Evolutionary conservation across 2,888 invertebrate genomes (phyloP), one percentile per base, ranked within the genome.

Genomic region (Biston stratarius): DNA sequence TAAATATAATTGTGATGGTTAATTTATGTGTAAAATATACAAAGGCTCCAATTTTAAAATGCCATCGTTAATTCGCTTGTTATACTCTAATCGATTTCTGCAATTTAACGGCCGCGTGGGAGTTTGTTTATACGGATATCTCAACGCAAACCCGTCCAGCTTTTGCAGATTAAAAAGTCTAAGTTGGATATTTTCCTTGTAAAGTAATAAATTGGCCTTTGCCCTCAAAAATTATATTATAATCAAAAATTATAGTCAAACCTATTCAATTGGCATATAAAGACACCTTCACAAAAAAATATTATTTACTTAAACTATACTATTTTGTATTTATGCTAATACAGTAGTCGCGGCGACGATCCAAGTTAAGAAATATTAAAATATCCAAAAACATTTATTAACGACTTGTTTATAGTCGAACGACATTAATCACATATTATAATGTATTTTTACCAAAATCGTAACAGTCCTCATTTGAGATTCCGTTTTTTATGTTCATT

Each of bases 371-470:
- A 74, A 73, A 77, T 80, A 72, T 71, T 67, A 61, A 74, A 75
- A 75, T 61, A 66, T 51, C 56, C 57, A 77, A 74, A 71, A 71
- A 69, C 58, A 70, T 64, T 65, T 75, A 78, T 58, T 84, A 82
- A 80, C 76, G 75, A 78, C 80, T 81, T 85, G 83, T 86, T 87
- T 85, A 83, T 84, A 83, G 79, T 81, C 74, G 74, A 57, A 68
- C 73, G 64, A 69, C 75, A 83, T 85, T 72, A 73, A 76, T 75
- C 76, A 76, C 69, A 67, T 66, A 59, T 61, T 60, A 70, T 69
- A 74, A 72, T 69, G 56, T 64, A 42, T 73, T 71, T 67, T 73
- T 72, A 69, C 73, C 24, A 72, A 72, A 75, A 72, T 72, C 72
- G 73, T 72, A 71, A 73, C 72, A 72, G 63, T 74, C 63, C 61